Percentiles rank a stretch among this genome's conserved stretches.
phyloP scores from a whole-genome alignment of 2,797 vertebrate genomes.

The Triplophysa yarkandensis region DNA sequence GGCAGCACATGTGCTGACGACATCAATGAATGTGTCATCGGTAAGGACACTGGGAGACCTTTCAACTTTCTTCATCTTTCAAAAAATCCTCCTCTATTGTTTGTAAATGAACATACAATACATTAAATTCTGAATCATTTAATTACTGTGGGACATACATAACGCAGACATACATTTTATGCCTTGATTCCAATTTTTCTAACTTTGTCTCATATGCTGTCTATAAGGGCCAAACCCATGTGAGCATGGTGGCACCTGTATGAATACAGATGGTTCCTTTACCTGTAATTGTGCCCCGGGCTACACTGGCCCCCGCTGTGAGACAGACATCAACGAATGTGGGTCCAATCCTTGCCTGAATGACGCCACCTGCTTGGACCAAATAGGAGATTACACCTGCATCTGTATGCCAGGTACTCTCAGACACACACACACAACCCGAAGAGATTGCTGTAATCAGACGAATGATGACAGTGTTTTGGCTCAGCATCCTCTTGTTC shows the following conservation, averaged over 20 bases:
- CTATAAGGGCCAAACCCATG: slow-evolving; percentile 85
- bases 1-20: slow-evolving; percentile 78
- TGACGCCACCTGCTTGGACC: slow-evolving; percentile 93
- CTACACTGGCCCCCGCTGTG: slow-evolving; percentile 89
- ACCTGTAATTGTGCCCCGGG: slow-evolving; percentile 87
- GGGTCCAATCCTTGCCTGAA: slow-evolving; percentile 89
- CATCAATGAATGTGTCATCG: slow-evolving; percentile 80
- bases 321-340: slow-evolving; percentile 94
- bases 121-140: too few relatives aligned
- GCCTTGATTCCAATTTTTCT: not conserved
- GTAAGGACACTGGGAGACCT: slow-evolving; percentile 61
- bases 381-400: slow-evolving; percentile 90
- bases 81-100: too few relatives aligned
- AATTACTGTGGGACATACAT: too few relatives aligned
- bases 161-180: too few relatives aligned
- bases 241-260: slow-evolving; percentile 88
- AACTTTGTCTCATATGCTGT: not conserved
- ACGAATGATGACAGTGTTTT: not conserved
- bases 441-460: not conserved
- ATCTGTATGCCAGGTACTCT: slow-evolving; percentile 89
- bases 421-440: slow-evolving; percentile 20
- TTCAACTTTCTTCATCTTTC: not conserved
- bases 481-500: not conserved
- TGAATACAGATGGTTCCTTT: slow-evolving; percentile 92
- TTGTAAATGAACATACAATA: too few relatives aligned